Base-by-base conservation (phyloP, 2,888 invertebrate species). In the Trilocha varians region DNA sequence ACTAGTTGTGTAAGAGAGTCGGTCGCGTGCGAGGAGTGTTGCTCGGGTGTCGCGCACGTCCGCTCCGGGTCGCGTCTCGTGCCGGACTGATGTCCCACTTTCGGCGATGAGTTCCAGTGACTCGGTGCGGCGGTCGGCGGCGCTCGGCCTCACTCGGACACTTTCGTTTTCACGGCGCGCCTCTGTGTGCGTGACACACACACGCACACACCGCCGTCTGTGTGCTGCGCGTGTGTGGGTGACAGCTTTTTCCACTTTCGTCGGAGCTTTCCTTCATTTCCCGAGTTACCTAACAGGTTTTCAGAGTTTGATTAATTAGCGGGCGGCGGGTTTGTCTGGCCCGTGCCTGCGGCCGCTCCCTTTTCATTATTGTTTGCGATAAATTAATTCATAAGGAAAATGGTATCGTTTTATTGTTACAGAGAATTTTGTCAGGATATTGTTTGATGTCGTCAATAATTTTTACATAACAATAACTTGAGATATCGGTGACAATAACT, bases 11-110 rank as follows among this genome's bases (percentile, higher is more conserved):
- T 83, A 82, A 82, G 71, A 70, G 62, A 70, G 73, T 79, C 80
- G 73, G n/a, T n/a, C n/a, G 18, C 18, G 18, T 74, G 77, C 67
- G 63, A 66, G 62, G 59, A 48, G 62, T 62, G 69, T 62, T 48
- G 58, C 52, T 48, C 50, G 46, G 45, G 57, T 52, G 73, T 65
- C 65, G 63, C 69, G 66, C 72, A 65, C 79, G 82, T 83, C 84
- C 80, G 73, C 65, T 73, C 66, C 69, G 75, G 70, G 61, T 78
- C 80, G 84, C 85, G 77, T 79, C 78, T 76, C 70, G 69, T 74
- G 78, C 80, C 87, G 78, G 82, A 88, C 88, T 87, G 88, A 88
- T 89, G 88, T 88, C 88, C 88, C 88, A 89, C 87, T 88, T 88
- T 87, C 82, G 73, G 64, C 80, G 79, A 72, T 75, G 82, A 86